phyloP scores from a whole-genome alignment of 1,140 invertebrate genomes.

The Phocides pigmalion region DNA sequence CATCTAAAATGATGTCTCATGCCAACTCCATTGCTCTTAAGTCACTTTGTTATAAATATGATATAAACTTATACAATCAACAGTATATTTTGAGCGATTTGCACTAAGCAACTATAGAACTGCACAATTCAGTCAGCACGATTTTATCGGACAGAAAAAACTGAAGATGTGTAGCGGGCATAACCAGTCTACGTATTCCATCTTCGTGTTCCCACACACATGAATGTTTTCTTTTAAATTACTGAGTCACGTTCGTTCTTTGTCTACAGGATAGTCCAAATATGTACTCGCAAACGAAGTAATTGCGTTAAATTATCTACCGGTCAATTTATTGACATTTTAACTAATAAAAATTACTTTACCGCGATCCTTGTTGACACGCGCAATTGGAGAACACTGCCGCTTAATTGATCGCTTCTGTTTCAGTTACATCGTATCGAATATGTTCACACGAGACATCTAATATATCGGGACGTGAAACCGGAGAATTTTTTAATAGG shows the following conservation, averaged over 20 bases:
- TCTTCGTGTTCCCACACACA: constrained; percentile 27
- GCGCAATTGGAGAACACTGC: neutral
- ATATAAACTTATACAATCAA: too few relatives aligned
- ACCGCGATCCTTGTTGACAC: constrained; percentile 9
- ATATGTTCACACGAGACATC: constrained; percentile 99
- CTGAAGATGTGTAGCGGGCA: neutral
- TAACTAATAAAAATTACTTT: constrained; percentile 30
- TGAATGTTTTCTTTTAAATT: constrained; percentile 19
- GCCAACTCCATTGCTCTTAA: too few relatives aligned
- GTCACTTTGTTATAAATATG: too few relatives aligned
- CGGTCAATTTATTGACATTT: constrained; percentile 20
- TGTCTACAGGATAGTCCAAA: constrained; percentile 9
- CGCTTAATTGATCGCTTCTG: constrained; percentile 15
- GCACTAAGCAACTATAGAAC: neutral
- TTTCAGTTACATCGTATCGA: constrained; percentile 98
- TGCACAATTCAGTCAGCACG: neutral
- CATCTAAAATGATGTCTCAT: too few relatives aligned
- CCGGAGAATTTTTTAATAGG: constrained; percentile 99
- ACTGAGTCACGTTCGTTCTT: constrained; percentile 26
- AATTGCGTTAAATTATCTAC: constrained; percentile 25
- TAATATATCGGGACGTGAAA: constrained; percentile 99
- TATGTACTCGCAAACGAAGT: neutral
- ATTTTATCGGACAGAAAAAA: neutral
- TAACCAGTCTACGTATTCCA: constrained; percentile 17
- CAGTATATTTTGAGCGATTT: too few relatives aligned